A percentile compares a stretch with the other conserved stretches of the same genome.
These are phyloP conservation scores for Gnatocerus cornutus DNA, from an alignment of 2,888 invertebrate species.

Conservation along the genomic window DNA sequence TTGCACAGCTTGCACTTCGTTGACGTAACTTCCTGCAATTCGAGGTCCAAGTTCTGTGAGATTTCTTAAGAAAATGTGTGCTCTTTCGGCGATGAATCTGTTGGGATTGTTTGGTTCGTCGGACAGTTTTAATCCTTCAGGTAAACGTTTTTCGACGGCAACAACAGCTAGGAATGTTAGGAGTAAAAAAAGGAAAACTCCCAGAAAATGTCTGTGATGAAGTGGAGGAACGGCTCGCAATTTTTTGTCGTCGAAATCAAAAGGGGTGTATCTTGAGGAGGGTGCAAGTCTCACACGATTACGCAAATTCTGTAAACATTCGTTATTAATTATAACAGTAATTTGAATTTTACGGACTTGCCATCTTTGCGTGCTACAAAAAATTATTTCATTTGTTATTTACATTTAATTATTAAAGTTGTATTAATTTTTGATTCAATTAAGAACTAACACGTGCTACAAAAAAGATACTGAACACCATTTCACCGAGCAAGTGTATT, in stretches of 20 bases:
- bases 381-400: no score
- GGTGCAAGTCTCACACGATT: no score
- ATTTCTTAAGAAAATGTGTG: slow-evolving; percentile 78
- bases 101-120: slow-evolving; percentile 68
- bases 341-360: no score
- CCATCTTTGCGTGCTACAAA: no score
- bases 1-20: slow-evolving; percentile 76
- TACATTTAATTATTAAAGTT: no score
- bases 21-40: slow-evolving; percentile 80
- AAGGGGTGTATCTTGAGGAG: no score
- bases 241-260: neutral
- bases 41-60: slow-evolving; percentile 77
- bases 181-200: slow-evolving; percentile 72
- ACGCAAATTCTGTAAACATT: no score
- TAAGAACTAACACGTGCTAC: no score
- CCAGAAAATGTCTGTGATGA: slow-evolving; percentile 68
- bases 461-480: no score
- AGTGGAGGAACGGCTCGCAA: neutral
- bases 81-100: slow-evolving; percentile 78
- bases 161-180: slow-evolving; percentile 74
- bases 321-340: no score
- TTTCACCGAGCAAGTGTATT: no score
- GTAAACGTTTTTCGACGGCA: slow-evolving; percentile 76
- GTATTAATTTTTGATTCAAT: no score
- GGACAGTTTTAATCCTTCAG: slow-evolving; percentile 72